Evolutionary conservation across 2,888 invertebrate species (phyloP), one percentile per base, ranked within the genome.

Genomic region (Heliconius aoede): DNA sequence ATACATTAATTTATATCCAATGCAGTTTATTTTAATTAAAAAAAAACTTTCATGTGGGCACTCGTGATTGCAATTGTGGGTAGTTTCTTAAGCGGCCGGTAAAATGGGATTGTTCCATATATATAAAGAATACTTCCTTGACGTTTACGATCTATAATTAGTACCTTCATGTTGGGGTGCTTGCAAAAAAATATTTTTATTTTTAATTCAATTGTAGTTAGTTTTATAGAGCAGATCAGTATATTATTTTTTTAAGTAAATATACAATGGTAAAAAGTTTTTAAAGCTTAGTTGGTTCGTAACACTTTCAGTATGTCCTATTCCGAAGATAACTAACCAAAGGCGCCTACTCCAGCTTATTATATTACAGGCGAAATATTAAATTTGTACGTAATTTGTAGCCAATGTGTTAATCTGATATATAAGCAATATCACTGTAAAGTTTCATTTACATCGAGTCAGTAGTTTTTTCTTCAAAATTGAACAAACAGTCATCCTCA

Each of bases 81-180:
- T 60, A 61, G 67, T 68, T 67, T 21, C 28, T 55, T 30, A n/a
- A n/a, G 8, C 61, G 8, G 11, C 51, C 36, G 62, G 51, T 11
- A 73, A 69, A 77, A 77, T 73, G 55, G 62, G 28, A 36, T 51
- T 65, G 68, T 73, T n/a, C n/a, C n/a, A n/a, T 36, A 68, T 30
- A 61, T 28, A 67, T 65, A 46, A 69, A 64, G 62, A 74, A 51
- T 61, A 7, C 46, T 74, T 69, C 61, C 61, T 74, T 69, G 61
- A 13, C 15, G 7, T 21, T 18, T 30, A 62, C 30, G 30, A 62
- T 62, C 21, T 62, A 62, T 28, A 62, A 62, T 30, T 55, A n/a
- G 55, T 9, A n/a, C 18, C n/a, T n/a, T n/a, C n/a, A n/a, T n/a
- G n/a, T n/a, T n/a, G n/a, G n/a, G n/a, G n/a, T n/a, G n/a, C n/a